Evolutionary conservation across 2,888 invertebrate species (phyloP).

Genomic region (Lycia hirtaria): DNA sequence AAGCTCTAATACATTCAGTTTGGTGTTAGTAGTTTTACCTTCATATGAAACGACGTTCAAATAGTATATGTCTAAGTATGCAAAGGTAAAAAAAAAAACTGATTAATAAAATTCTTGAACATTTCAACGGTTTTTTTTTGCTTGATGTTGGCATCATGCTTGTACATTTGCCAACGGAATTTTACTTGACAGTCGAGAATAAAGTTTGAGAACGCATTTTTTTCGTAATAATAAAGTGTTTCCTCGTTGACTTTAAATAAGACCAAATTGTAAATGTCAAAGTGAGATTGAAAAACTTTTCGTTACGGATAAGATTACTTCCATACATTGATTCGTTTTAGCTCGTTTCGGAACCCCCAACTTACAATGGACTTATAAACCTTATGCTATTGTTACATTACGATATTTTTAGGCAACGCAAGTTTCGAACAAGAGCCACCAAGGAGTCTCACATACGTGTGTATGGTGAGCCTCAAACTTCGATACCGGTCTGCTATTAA

Average conservation of each 20-base stretch:
- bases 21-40: not conserved
- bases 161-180: not conserved
- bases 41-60: not conserved
- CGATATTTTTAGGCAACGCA: too few species aligned
- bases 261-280: conserved; percentile 35
- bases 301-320: conserved; percentile 31
- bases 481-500: too few species aligned
- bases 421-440: too few species aligned
- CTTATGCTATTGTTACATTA: too few species aligned
- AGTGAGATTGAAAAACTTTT: conserved; percentile 51
- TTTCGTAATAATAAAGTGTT: conserved; percentile 17
- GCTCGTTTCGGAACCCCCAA: not conserved
- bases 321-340: conserved; percentile 29
- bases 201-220: not conserved
- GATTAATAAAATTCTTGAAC: too few species aligned
- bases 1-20: not conserved
- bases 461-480: too few species aligned
- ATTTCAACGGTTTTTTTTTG: too few species aligned
- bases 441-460: too few species aligned
- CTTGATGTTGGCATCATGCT: too few species aligned
- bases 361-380: not conserved
- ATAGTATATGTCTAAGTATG: not conserved
- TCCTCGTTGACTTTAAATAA: conserved; percentile 17
- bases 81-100: not conserved
- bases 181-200: not conserved